phyloP scores from a whole-genome alignment of 2,797 vertebrate species.

The Agapornis canus region DNA sequence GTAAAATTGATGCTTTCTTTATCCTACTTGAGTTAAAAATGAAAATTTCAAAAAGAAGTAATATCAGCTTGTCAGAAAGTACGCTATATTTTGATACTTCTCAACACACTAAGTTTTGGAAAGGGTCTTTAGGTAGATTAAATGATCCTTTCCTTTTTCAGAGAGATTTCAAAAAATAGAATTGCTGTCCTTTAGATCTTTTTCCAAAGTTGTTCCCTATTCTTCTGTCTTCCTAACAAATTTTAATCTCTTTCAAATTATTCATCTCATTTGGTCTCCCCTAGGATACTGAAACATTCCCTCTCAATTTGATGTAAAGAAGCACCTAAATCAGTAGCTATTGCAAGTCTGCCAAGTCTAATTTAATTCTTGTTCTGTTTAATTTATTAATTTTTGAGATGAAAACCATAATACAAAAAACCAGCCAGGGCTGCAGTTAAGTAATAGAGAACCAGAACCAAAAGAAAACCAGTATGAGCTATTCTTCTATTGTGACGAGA shows the following conservation, averaged over 20 bases:
- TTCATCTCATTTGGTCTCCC: constrained; percentile 18
- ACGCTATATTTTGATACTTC: background rate
- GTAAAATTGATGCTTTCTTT: background rate
- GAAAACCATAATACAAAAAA: constrained; percentile 35
- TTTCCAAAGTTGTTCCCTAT: background rate
- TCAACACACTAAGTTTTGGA: background rate
- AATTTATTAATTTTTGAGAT: constrained; percentile 52
- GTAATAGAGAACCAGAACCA: constrained; percentile 11
- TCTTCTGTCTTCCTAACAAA: constrained; percentile 13
- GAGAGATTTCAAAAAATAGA: background rate
- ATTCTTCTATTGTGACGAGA: constrained; percentile 11
- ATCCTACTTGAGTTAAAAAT: background rate
- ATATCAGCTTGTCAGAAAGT: background rate
- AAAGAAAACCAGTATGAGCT: constrained; percentile 21
- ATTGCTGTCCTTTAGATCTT: background rate
- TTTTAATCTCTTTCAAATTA: constrained; percentile 38
- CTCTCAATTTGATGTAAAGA: constrained; percentile 23
- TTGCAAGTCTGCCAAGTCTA: constrained; percentile 25
- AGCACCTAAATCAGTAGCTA: constrained; percentile 47
- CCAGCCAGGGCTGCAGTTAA: background rate
- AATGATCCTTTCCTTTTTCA: background rate
- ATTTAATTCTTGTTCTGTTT: constrained; percentile 57
- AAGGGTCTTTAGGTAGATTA: background rate
- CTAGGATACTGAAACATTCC: constrained; percentile 4
- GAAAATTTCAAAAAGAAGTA: background rate